Evolutionary conservation across 2,113 vertebrate species (phyloP).

Genomic region (Ptyas mucosa): DNA sequence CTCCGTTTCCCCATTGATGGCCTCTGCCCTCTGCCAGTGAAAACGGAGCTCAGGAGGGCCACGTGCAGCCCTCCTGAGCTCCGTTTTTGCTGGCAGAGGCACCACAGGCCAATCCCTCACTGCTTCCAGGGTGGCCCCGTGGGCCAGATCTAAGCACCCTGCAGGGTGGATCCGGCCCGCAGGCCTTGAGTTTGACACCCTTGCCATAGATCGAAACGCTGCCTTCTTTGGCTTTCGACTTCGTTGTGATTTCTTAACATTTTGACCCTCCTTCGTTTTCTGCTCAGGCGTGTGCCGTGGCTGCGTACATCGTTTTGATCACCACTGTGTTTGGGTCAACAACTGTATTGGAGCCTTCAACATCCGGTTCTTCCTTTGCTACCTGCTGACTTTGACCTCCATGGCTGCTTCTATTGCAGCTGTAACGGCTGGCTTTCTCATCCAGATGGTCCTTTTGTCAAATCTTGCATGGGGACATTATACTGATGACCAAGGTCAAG

Average conservation of each 20-base stretch:
- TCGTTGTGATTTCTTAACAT: background rate
- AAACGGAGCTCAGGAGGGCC: no score
- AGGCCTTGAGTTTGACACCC: no score
- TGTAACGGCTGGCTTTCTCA: conserved; percentile 71
- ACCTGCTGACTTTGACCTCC: conserved; percentile 77
- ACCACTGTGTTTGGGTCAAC: conserved; percentile 97
- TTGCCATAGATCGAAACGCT: background rate
- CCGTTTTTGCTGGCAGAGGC: no score
- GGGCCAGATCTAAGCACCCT: no score
- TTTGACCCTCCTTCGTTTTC: background rate
- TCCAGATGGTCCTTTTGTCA: conserved; percentile 72
- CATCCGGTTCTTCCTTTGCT: conserved; percentile 79
- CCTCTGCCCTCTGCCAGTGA: no score
- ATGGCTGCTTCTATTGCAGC: conserved; percentile 67
- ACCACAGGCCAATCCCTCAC: no score
- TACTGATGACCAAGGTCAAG: conserved; percentile 71
- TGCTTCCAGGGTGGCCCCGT: no score
- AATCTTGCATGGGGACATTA: conserved; percentile 72
- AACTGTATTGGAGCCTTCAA: conserved; percentile 92
- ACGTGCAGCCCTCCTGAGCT: no score
- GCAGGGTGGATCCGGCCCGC: no score
- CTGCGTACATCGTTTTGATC: conserved; percentile 92
- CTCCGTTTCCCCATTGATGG: no score
- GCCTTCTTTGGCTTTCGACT: background rate
- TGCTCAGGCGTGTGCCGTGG: conserved; percentile 78